Evolutionary conservation across 53 echinoderm and acorn worm genomes (phyloP).

Genomic region (Apostichopus leukothele): DNA sequence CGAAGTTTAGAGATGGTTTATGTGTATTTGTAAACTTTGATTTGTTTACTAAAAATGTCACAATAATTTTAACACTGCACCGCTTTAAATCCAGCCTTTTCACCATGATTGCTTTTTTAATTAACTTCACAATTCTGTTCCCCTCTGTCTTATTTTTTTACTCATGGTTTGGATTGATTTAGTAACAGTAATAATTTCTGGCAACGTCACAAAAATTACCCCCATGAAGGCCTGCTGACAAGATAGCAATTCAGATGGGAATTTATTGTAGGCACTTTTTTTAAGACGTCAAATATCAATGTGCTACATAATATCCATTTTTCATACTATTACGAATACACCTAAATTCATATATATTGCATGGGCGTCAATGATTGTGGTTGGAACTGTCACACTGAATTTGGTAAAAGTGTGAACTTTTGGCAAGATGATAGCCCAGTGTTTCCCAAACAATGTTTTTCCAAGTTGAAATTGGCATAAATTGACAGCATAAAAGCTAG

Average conservation of each 20-base stretch:
- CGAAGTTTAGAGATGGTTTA: no score
- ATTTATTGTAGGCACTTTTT: slow-evolving; percentile 11
- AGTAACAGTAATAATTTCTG: slow-evolving; percentile 38
- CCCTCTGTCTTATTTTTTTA: slow-evolving; percentile 5
- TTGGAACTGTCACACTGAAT: slow-evolving; percentile 38
- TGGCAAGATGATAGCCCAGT: slow-evolving; percentile 36
- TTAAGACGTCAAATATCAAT: slow-evolving; percentile 5
- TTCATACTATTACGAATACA: slow-evolving; percentile 22
- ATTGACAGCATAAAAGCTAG: slow-evolving; percentile 29
- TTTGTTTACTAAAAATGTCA: slow-evolving; percentile 30
- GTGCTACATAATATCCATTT: slow-evolving; percentile 44
- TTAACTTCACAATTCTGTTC: slow-evolving; percentile 37
- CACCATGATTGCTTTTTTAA: slow-evolving; percentile 44
- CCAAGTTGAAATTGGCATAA: slow-evolving; percentile 39
- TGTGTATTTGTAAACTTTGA: background rate
- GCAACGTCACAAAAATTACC: slow-evolving; percentile 23
- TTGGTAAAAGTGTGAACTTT: slow-evolving; percentile 40
- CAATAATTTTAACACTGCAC: slow-evolving; percentile 15
- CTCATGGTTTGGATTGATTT: slow-evolving; percentile 41
- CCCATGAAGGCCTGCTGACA: background rate
- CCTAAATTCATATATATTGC: slow-evolving; percentile 36
- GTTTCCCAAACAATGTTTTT: slow-evolving; percentile 46
- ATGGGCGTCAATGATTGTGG: slow-evolving; percentile 18
- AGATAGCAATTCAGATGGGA: slow-evolving; percentile 10
- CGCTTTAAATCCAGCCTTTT: slow-evolving; percentile 43